phyloP scores from a whole-genome alignment of 2,888 invertebrate species.

The Tenthredo livida region DNA sequence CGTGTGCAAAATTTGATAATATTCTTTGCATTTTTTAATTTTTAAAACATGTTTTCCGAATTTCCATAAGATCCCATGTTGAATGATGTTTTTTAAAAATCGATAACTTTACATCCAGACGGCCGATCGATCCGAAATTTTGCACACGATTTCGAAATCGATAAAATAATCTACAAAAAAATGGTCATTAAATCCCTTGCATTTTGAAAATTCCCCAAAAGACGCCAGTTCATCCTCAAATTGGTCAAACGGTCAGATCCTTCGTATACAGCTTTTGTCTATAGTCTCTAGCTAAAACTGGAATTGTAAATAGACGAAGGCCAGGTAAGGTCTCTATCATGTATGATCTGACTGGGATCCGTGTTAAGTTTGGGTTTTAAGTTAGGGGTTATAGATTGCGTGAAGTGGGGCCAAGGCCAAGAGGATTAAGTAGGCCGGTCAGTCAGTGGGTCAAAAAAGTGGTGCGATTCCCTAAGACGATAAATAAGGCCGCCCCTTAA shows the following conservation, averaged over 20 bases:
- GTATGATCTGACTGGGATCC: constrained; percentile 32
- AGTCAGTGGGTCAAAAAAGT: constrained; percentile 71
- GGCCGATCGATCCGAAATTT: no score
- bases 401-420: constrained; percentile 77
- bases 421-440: constrained; percentile 71
- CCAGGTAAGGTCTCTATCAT: background rate
- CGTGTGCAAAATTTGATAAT: no score
- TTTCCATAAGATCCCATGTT: no score
- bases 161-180: no score
- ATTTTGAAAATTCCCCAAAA: no score
- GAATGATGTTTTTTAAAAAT: no score
- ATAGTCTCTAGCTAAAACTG: background rate
- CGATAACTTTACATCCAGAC: no score
- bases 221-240: no score
- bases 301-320: constrained; percentile 30
- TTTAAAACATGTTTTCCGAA: no score
- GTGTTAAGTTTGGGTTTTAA: constrained; percentile 50
- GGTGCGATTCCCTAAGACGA: constrained; percentile 65
- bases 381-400: constrained; percentile 68
- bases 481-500: constrained; percentile 55
- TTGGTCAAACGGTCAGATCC: background rate
- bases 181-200: no score
- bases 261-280: background rate
- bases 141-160: no score
- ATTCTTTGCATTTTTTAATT: no score